phyloP scores from a whole-genome alignment of 2,888 invertebrate genomes.

The Tineola bisselliella region DNA sequence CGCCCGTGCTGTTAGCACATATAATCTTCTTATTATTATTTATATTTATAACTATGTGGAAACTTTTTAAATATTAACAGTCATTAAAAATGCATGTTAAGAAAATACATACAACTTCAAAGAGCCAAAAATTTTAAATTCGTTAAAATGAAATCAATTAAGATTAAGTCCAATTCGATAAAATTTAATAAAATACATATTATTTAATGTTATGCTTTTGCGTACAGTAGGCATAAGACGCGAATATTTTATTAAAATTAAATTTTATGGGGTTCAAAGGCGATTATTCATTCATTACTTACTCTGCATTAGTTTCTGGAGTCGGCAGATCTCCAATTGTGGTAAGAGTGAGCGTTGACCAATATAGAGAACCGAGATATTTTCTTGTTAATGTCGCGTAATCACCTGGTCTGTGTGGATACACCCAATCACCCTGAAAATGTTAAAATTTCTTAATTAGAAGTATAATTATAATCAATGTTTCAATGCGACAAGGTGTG shows the following conservation, averaged over 20 bases:
- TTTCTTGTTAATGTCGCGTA: constrained; percentile 91
- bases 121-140: background rate
- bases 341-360: constrained; percentile 95
- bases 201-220: too few relatives aligned
- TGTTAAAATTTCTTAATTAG: too few relatives aligned
- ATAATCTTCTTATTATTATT: constrained; percentile 25
- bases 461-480: too few relatives aligned
- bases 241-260: background rate
- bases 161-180: too few relatives aligned
- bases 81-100: background rate
- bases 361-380: constrained; percentile 93
- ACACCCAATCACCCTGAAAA: constrained; percentile 85
- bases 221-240: too few relatives aligned
- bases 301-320: constrained; percentile 96
- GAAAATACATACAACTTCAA: too few relatives aligned
- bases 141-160: background rate
- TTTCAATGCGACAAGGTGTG: too few relatives aligned
- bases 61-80: background rate
- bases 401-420: constrained; percentile 86
- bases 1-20: constrained; percentile 71
- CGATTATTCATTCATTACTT: constrained; percentile 67
- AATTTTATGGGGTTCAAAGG: background rate
- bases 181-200: too few relatives aligned
- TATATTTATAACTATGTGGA: background rate
- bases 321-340: constrained; percentile 96